A percentile compares a stretch with the other conserved stretches of the same genome.
phyloP scores from a whole-genome alignment of 2,888 invertebrate species.

The Cetonia aurata region DNA sequence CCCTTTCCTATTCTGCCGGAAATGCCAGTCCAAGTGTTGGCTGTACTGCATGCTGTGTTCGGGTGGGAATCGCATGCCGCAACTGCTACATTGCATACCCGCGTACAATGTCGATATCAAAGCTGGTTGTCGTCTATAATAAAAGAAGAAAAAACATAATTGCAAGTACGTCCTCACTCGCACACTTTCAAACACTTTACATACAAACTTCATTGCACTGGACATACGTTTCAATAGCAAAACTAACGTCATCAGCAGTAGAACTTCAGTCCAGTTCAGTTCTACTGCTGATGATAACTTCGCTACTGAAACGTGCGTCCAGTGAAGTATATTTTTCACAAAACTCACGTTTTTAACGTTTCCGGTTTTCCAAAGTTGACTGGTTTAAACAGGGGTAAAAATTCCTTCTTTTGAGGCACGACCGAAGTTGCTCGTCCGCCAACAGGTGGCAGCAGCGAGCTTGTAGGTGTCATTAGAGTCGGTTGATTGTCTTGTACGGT shows the following conservation, averaged over 20 bases:
- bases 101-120: conserved; percentile 81
- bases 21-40: conserved; percentile 99
- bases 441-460: neutral
- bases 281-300: too few species aligned
- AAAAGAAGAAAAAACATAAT: conserved; percentile 21
- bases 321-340: too few species aligned
- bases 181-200: too few species aligned
- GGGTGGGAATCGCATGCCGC: conserved; percentile 93
- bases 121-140: conserved; percentile 77
- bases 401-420: conserved; percentile 20
- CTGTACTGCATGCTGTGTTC: conserved; percentile 91
- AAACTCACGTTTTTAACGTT: conserved; percentile 79
- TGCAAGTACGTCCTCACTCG: too few species aligned
- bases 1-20: conserved; percentile 91
- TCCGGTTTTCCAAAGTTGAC: conserved; percentile 79
- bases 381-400: conserved; percentile 67
- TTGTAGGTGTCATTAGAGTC: conserved; percentile 24
- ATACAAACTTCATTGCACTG: too few species aligned
- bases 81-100: conserved; percentile 97
- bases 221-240: too few species aligned
- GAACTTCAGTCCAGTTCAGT: too few species aligned
- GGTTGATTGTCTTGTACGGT: conserved; percentile 48
- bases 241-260: too few species aligned
- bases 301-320: too few species aligned
- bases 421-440: neutral